These are phyloP conservation scores for Ostrea edulis DNA, from an alignment of 1,140 invertebrate species.

Conservation along the genomic window DNA sequence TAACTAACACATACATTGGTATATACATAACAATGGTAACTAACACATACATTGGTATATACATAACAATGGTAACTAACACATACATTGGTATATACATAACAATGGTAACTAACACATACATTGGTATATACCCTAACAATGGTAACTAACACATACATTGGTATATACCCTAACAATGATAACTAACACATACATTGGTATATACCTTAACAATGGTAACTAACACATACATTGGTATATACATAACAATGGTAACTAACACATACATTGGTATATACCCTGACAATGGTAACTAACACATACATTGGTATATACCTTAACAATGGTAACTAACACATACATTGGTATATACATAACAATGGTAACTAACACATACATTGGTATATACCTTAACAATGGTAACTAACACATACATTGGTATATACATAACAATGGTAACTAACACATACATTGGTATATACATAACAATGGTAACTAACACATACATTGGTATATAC, in stretches of 20 bases:
- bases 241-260: not conserved
- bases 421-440: not conserved
- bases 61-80: not conserved
- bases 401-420: conserved; percentile 48
- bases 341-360: no score
- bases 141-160: conserved; percentile 55
- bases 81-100: not conserved
- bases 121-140: conserved; percentile 67
- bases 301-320: not conserved
- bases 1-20: not conserved
- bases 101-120: not conserved
- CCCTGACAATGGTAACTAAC: not conserved
- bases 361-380: conserved; percentile 24
- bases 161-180: not conserved
- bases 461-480: not conserved
- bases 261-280: not conserved
- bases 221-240: not conserved
- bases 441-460: not conserved
- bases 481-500: not conserved
- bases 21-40: not conserved
- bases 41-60: not conserved
- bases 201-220: not conserved
- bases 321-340: not conserved
- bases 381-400: conserved; percentile 71
- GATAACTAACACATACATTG: not conserved